phyloP scores from a whole-genome alignment of 2,888 invertebrate genomes.

The Oegoconia quadripuncta region DNA sequence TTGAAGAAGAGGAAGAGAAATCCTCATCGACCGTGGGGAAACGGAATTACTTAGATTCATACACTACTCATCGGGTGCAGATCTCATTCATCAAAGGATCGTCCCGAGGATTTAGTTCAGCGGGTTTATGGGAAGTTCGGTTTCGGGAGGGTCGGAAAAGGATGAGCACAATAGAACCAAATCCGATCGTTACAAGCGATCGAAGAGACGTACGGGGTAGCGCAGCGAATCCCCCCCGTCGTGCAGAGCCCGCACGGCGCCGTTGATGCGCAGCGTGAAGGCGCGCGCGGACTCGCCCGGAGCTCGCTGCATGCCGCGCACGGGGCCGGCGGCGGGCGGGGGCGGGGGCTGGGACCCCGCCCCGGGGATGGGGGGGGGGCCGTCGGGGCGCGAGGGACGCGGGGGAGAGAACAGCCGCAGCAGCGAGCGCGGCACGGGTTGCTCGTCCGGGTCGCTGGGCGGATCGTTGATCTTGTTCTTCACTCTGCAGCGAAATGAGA shows the following conservation, averaged over 20 bases:
- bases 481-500: too few species aligned
- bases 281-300: slow-evolving; percentile 81
- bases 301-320: slow-evolving; percentile 77
- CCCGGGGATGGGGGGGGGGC: neutral
- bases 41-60: too few species aligned
- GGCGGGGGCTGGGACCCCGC: neutral
- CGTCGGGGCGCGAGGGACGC: neutral
- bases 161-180: too few species aligned
- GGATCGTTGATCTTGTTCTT: slow-evolving; percentile 87
- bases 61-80: too few species aligned
- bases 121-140: too few species aligned
- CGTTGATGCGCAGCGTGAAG: slow-evolving; percentile 83
- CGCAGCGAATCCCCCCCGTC: slow-evolving; percentile 39
- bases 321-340: slow-evolving; percentile 11
- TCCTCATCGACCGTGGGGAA: too few species aligned
- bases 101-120: too few species aligned
- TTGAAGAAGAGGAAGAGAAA: too few species aligned
- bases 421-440: slow-evolving; percentile 87
- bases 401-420: slow-evolving; percentile 73
- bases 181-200: too few species aligned
- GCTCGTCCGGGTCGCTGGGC: slow-evolving; percentile 83
- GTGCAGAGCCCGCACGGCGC: slow-evolving; percentile 79
- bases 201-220: slow-evolving; percentile 45
- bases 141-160: too few species aligned
- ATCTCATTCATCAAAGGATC: too few species aligned